A percentile compares a stretch with the other conserved stretches of the same genome.
phyloP scores from a whole-genome alignment of 2,113 vertebrate genomes.

The Rhegmatorhina hoffmannsi region DNA sequence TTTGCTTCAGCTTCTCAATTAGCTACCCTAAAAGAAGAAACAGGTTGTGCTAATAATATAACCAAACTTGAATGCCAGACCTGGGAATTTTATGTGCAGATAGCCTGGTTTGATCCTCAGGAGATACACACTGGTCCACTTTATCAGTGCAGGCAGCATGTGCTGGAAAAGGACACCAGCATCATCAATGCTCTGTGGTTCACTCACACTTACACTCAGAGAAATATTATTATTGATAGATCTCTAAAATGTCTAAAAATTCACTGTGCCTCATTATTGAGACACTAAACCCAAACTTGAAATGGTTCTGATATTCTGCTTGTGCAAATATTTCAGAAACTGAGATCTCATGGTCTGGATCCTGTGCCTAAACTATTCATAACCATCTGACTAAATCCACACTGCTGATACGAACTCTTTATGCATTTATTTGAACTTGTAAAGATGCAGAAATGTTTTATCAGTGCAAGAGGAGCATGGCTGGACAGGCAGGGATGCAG shows the following conservation, averaged over 20 bases:
- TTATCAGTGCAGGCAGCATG: accelerated
- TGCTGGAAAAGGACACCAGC: not conserved
- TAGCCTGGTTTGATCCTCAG: not conserved
- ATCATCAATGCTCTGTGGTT: not conserved
- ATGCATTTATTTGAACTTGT: not conserved
- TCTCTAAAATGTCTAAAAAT: not conserved
- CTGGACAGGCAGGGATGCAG: not conserved
- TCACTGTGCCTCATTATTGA: not conserved
- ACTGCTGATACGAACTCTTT: not conserved
- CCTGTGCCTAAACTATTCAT: not conserved
- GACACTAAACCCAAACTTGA: not conserved
- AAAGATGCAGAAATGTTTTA: not conserved
- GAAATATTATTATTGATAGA: not conserved
- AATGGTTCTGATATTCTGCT: not conserved
- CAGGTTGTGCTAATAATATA: not conserved
- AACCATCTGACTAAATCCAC: not conserved
- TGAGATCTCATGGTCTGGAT: not conserved
- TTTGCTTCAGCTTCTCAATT: not conserved
- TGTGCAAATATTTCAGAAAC: not conserved
- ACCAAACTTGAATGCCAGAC: not conserved
- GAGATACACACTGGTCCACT: not conserved
- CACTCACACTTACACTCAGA: not conserved
- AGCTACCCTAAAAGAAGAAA: conserved; percentile 7
- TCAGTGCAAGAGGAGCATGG: not conserved
- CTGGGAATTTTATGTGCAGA: not conserved